Evolutionary conservation across 2,113 vertebrate genomes (phyloP).

Genomic region (Apteryx mantelli): DNA sequence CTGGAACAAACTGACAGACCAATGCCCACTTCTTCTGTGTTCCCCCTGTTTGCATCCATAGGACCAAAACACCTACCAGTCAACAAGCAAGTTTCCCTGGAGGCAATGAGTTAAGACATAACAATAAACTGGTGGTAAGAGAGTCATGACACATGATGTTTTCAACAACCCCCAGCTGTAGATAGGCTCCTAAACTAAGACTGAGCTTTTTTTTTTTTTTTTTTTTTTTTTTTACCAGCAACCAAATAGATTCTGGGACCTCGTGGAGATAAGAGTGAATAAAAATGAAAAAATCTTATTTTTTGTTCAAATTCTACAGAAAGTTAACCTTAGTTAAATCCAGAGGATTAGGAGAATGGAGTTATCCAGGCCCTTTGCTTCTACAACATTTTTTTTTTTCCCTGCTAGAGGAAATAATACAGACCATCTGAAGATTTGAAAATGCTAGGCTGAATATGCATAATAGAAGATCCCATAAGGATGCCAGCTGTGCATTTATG

Average conservation of each 20-base stretch:
- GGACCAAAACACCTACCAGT: background rate
- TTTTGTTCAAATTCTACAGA: background rate
- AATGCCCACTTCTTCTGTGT: background rate
- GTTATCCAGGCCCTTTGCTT: background rate
- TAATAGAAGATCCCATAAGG: constrained; percentile 30
- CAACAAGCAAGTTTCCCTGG: background rate
- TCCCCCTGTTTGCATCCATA: background rate
- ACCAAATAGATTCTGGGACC: background rate
- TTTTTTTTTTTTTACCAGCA: background rate
- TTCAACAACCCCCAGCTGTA: background rate
- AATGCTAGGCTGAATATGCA: background rate
- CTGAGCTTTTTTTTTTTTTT: background rate
- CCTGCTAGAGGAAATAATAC: background rate
- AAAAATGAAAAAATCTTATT: background rate
- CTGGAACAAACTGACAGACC: background rate
- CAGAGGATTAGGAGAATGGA: background rate
- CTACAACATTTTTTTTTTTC: background rate
- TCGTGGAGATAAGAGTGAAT: background rate
- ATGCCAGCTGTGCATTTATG: constrained; percentile 33
- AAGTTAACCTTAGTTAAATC: background rate
- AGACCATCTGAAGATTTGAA: constrained; percentile 10
- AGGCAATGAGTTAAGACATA: background rate
- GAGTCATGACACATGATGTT: background rate
- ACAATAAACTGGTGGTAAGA: background rate
- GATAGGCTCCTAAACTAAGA: background rate